Evolutionary conservation across 2,797 vertebrate species (phyloP).

Genomic region (Jordanella pulchra): DNA sequence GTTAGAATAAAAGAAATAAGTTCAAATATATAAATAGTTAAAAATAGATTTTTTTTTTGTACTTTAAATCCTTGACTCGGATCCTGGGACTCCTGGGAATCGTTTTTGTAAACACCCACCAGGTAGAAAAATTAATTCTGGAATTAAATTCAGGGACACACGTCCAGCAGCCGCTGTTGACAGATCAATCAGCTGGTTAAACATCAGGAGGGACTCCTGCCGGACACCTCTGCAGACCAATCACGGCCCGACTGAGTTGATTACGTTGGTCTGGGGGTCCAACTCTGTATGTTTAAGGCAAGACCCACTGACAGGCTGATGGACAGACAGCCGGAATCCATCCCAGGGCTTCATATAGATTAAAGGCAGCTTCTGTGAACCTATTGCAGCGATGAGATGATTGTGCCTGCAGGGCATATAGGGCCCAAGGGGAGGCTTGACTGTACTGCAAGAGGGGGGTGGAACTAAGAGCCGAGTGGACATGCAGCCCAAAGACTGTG

Average conservation of each 20-base stretch:
- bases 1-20: slow-evolving; percentile 1
- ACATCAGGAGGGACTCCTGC: slow-evolving; percentile 61
- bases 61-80: slow-evolving; percentile 52
- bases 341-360: slow-evolving; percentile 72
- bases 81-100: slow-evolving; percentile 65
- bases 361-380: slow-evolving; percentile 74
- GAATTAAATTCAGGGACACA: slow-evolving; percentile 83
- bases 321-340: slow-evolving; percentile 70
- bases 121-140: slow-evolving; percentile 77
- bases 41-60: slow-evolving; percentile 52
- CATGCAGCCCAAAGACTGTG: slow-evolving; percentile 79
- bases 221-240: slow-evolving; percentile 63
- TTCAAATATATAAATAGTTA: slow-evolving; percentile 40
- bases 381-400: slow-evolving; percentile 68
- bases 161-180: slow-evolving; percentile 70
- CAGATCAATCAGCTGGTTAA: slow-evolving; percentile 82
- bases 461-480: slow-evolving; percentile 71
- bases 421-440: slow-evolving; percentile 70
- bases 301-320: slow-evolving; percentile 64
- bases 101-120: slow-evolving; percentile 72
- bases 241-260: slow-evolving; percentile 62
- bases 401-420: slow-evolving; percentile 79
- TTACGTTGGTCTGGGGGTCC: slow-evolving; percentile 51
- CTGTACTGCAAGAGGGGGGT: slow-evolving; percentile 58
- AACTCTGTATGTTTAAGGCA: slow-evolving; percentile 58